Base-by-base conservation (phyloP, 2,888 invertebrate genomes). In the Morinoia aosen region DNA sequence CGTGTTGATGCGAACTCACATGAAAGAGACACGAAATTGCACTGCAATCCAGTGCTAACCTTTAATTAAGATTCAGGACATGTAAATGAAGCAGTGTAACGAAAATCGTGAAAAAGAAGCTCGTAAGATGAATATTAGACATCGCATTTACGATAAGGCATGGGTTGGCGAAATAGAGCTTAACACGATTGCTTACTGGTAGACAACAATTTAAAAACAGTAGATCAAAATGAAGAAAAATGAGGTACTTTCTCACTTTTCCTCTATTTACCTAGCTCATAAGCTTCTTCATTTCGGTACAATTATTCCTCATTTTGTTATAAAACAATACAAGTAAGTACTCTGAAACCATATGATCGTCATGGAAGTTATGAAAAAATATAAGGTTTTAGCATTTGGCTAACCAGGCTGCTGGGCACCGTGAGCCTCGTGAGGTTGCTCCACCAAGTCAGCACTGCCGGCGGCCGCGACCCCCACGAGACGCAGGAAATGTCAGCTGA, bases 391-490 rank as follows among this genome's bases (percentile, higher is more conserved):
- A 33, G 76, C 1, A 33, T 33, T 76, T 61, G 0, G 57, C 95
- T n/a, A 4, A 95, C 95, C 95, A 95, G 40, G 64, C 57, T 95
- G 64, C 56, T 61, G 40, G 95, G 95, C 33, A 64, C 64, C 11
- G 58, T 64, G 40, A 95, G 58, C 40, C 58, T 40, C 11, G 95
- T 95, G 10, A 61, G 40, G 64, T 95, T 95, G 33, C 61, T 64
- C 95, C 95, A 95, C 95, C 95, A 95, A 12, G 95, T 64, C 40
- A 95, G 58, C 40, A 95, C 61, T 11, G 95, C 95, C 5, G 95
- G 95, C 33, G 95, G 95, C 39, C 95, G 61, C 4, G 61, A 61
- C 14, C 95, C 95, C 95, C 95, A 95, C n/a, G 95, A 58, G 4
- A 64, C 40, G 40, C 95, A 95, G 19, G 61, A 58, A 40, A 95